These are phyloP conservation scores for Rhopalosiphum nymphaeae DNA, from an alignment of 2,888 invertebrate genomes.

Conservation along the genomic window DNA sequence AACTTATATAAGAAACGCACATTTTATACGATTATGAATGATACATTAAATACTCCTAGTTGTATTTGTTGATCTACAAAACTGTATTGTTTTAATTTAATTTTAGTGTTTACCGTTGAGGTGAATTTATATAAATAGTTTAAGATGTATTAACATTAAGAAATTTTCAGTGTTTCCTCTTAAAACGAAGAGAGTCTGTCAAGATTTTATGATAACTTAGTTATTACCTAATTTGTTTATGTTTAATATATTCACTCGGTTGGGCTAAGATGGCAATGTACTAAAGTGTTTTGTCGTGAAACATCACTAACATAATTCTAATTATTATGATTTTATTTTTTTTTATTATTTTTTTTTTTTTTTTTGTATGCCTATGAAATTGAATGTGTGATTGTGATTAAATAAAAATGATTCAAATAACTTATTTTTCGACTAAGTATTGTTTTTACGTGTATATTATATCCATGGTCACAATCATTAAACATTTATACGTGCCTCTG, in stretches of 20 bases:
- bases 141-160: slow-evolving; percentile 19
- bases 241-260: slow-evolving; percentile 56
- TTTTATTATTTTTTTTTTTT: background rate
- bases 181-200: slow-evolving; percentile 11
- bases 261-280: slow-evolving; percentile 48
- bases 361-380: slow-evolving; percentile 9
- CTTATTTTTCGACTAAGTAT: slow-evolving; percentile 30
- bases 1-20: slow-evolving; percentile 28
- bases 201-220: slow-evolving; percentile 15
- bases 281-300: slow-evolving; percentile 46
- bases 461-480: background rate
- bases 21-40: background rate
- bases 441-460: background rate
- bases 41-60: slow-evolving; percentile 24
- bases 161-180: slow-evolving; percentile 39
- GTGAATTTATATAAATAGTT: slow-evolving; percentile 29
- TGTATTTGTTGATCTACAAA: slow-evolving; percentile 29
- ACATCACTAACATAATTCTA: slow-evolving; percentile 62
- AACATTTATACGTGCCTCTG: background rate
- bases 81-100: slow-evolving; percentile 38
- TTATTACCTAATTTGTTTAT: slow-evolving; percentile 51
- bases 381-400: slow-evolving; percentile 57
- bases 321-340: background rate
- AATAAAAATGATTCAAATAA: slow-evolving; percentile 36
- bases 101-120: slow-evolving; percentile 21